phyloP scores from a whole-genome alignment of 2,113 vertebrate genomes.

The Dicentrarchus labrax region DNA sequence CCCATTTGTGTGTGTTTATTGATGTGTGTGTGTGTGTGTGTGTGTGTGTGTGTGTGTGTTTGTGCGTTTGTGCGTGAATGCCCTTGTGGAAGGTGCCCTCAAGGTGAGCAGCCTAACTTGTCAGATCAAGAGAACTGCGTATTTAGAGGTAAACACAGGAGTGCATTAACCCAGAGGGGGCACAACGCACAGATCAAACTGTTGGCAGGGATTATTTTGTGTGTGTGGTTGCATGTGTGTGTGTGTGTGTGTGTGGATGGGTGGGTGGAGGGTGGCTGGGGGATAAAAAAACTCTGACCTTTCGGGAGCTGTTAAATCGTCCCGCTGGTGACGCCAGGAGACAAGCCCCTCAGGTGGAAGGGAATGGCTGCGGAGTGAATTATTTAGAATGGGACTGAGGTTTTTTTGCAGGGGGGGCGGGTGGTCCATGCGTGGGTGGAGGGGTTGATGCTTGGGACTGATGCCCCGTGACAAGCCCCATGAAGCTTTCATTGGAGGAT shows the following conservation, averaged over 20 bases:
- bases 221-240: conserved; percentile 34
- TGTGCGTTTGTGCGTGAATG: conserved; percentile 23
- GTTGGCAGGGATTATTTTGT: conserved; percentile 51
- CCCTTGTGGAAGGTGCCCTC: conserved; percentile 78
- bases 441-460: conserved; percentile 67
- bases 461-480: conserved; percentile 80
- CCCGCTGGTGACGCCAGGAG: conserved; percentile 88
- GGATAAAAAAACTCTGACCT: conserved; percentile 80
- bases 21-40: conserved; percentile 14
- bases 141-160: conserved; percentile 80
- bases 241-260: conserved; percentile 8
- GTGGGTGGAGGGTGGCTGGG: conserved; percentile 30
- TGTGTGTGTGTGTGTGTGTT: conserved; percentile 11
- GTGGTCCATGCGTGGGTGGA: conserved; percentile 49
- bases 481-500: conserved; percentile 68
- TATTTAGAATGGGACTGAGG: conserved; percentile 85
- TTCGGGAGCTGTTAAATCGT: conserved; percentile 86
- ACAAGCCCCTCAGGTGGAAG: conserved; percentile 89
- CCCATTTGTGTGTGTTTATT: not conserved
- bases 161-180: conserved; percentile 75
- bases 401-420: conserved; percentile 21
- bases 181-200: conserved; percentile 64
- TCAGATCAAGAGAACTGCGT: conserved; percentile 74
- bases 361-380: conserved; percentile 86
- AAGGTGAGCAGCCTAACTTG: conserved; percentile 81